phyloP scores from a whole-genome alignment of 2,888 invertebrate genomes.

The Pseudanteris insignis region DNA sequence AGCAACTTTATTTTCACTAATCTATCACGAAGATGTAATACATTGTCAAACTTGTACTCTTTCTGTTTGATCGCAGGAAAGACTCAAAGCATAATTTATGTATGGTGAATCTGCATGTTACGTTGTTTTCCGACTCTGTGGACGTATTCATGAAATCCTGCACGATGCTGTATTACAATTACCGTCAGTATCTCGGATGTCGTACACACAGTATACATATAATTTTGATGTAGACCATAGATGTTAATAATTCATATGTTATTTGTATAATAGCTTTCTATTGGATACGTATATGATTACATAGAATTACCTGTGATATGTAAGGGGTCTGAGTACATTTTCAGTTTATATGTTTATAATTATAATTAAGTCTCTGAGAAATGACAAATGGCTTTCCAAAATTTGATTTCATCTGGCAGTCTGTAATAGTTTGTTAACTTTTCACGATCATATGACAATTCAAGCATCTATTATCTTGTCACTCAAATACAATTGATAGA shows the following conservation, averaged over 20 bases:
- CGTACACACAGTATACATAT: conserved; percentile 37
- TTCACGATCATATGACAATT: too few relatives aligned
- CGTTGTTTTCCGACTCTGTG: conserved; percentile 64
- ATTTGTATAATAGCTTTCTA: conserved; percentile 43
- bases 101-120: conserved; percentile 51
- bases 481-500: too few relatives aligned
- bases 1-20: conserved; percentile 4
- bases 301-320: conserved; percentile 65
- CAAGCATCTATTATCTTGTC: too few relatives aligned
- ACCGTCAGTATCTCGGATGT: conserved; percentile 39
- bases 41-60: conserved; percentile 37
- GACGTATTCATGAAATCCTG: conserved; percentile 54
- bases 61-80: conserved; percentile 37
- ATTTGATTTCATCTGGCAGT: too few relatives aligned
- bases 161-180: conserved; percentile 47
- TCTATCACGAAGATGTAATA: conserved; percentile 1
- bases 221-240: conserved; percentile 31
- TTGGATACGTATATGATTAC: conserved; percentile 56
- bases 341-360: conserved; percentile 34
- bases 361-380: conserved; percentile 46
- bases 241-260: conserved; percentile 40
- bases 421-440: too few relatives aligned
- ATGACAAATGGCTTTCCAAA: conserved; percentile 32
- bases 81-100: conserved; percentile 35
- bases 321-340: conserved; percentile 42